Evolutionary conservation across 2,113 vertebrate species (phyloP), one percentile per base, ranked within the genome.

Genomic region (Hippocampus mohnikei): DNA sequence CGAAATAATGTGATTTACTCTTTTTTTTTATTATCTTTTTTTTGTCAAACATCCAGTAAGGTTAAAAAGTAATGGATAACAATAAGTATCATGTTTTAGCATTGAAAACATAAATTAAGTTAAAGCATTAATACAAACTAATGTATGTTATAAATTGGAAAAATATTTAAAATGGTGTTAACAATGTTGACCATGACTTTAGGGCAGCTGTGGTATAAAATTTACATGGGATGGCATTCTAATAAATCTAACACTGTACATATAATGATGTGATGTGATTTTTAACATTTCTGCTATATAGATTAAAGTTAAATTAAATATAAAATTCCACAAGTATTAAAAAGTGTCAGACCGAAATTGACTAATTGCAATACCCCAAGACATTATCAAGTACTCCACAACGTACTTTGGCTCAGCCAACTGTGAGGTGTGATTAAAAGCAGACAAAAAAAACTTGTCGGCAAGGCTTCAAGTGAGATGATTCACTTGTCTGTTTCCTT

Each of bases 401-500:
- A 44, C 1, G 1, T 63, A 16, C 1, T 27, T 40, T 67, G 10
- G 37, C 27, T 37, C 27, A 21, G 25, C 18, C 27, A 2, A 50
- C 44, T 29, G 40, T 37, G 48, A 67, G 66, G 29, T 67, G 66
- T 37, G 65, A 27, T 66, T 52, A 33, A 52, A 52, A n/a, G 48
- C 20, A 11, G 8, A 66, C 8, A 25, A 65, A 65, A 46, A 42
- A 41, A 62, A 42, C 18, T 21, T 33, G 25, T 33, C 16, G 25
- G 27, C 48, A 12, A 37, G 2, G 18, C 66, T 52, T 21, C 46
- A 16, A 6, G 13, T 33, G 25, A 67, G 27, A 67, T 67, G 25
- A 50, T 67, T 52, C 46, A 52, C 27, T 52, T 11, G 46, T 50
- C 65, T n/a, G 65, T 37, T 6, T 50, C 25, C 16, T 25, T 64